phyloP scores from a whole-genome alignment of 1,140 invertebrate species.

The Ips typographus region DNA sequence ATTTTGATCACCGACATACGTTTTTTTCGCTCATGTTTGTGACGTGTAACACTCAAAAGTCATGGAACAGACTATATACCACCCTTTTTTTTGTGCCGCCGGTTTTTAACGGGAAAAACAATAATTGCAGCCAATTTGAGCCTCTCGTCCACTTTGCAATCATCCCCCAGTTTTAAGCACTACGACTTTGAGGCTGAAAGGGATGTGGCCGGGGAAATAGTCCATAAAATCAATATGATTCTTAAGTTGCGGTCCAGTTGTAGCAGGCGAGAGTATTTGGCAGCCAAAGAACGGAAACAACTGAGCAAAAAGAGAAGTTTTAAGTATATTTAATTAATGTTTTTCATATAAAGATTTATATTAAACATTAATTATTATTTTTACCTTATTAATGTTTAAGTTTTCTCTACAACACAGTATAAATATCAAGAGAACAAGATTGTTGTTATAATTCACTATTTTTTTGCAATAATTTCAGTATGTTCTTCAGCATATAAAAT shows the following conservation, averaged over 20 bases:
- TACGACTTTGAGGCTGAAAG: constrained; percentile 85
- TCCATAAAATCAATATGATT: constrained; percentile 85
- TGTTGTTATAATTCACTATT: no score
- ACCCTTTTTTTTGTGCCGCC: no score
- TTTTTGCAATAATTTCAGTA: no score
- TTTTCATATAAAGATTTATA: constrained; percentile 1
- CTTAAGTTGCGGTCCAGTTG: constrained; percentile 77
- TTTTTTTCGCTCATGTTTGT: no score
- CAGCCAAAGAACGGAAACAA: constrained; percentile 62
- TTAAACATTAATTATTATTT: no score
- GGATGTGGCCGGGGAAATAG: constrained; percentile 74
- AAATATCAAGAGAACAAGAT: no score
- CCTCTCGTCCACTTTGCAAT: constrained; percentile 51
- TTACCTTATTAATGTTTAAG: no score
- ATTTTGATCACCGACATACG: no score
- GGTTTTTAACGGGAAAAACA: constrained; percentile 7
- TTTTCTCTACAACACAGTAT: no score
- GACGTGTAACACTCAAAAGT: no score
- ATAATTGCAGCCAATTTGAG: constrained; percentile 44
- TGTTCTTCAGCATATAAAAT: no score
- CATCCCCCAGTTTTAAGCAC: constrained; percentile 71
- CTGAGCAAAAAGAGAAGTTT: constrained; percentile 49
- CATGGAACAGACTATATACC: no score
- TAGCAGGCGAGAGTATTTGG: constrained; percentile 75
- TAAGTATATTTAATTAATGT: constrained; percentile 21